A percentile compares a stretch with the other conserved stretches of the same genome.
phyloP scores from a whole-genome alignment of 2,888 invertebrate genomes.

The Mactromeris polynyma region DNA sequence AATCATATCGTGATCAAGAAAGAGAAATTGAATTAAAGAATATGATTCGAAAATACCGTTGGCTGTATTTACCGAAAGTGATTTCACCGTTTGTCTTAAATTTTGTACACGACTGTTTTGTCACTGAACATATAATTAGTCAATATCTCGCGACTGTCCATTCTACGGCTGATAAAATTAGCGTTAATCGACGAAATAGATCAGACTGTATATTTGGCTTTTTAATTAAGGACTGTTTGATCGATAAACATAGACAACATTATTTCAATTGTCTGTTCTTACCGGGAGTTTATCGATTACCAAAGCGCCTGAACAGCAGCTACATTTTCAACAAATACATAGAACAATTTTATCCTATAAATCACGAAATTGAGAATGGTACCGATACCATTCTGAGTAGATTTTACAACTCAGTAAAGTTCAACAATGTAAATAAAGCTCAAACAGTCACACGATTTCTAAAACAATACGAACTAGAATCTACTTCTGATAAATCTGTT shows the following conservation, averaged over 20 bases:
- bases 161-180: neutral
- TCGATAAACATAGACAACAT: slow-evolving; percentile 14
- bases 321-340: slow-evolving; percentile 25
- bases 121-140: neutral
- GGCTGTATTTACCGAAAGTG: slow-evolving; percentile 31
- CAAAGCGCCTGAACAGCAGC: neutral
- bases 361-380: slow-evolving; percentile 1
- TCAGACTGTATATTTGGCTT: slow-evolving; percentile 30
- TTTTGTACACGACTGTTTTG: slow-evolving; percentile 25
- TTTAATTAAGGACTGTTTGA: neutral
- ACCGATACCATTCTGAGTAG: slow-evolving; percentile 17
- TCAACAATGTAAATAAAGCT: slow-evolving; percentile 9
- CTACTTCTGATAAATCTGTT: too few relatives aligned
- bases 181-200: neutral
- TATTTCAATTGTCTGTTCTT: slow-evolving; percentile 5
- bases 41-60: slow-evolving; percentile 11
- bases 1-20: slow-evolving; percentile 14
- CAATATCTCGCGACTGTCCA: neutral
- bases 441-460: slow-evolving; percentile 13
- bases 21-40: neutral
- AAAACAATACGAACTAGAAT: neutral
- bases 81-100: slow-evolving; percentile 20
- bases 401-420: slow-evolving; percentile 19
- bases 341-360: slow-evolving; percentile 20
- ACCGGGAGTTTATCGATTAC: slow-evolving; percentile 9